These are phyloP conservation scores for Mesitornis unicolor DNA, from an alignment of 2,113 vertebrate species.

Conservation along the genomic window DNA sequence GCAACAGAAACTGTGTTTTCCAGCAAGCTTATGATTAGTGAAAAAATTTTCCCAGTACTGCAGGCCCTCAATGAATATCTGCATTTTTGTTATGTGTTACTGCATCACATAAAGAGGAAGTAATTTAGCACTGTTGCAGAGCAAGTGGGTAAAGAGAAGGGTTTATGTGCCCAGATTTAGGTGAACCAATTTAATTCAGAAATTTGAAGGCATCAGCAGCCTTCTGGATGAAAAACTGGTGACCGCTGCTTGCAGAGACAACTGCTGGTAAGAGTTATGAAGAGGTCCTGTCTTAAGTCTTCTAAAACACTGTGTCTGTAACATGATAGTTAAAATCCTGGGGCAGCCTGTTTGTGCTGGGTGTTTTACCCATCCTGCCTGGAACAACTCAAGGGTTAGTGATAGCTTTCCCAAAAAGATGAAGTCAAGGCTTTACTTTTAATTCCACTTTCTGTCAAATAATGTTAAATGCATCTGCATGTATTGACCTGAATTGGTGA, in stretches of 20 bases:
- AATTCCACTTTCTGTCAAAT: background rate
- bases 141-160: background rate
- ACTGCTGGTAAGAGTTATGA: background rate
- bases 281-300: background rate
- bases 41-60: background rate
- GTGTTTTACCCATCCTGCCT: background rate
- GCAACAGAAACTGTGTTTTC: background rate
- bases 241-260: background rate
- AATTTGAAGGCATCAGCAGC: background rate
- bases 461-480: background rate
- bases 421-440: background rate
- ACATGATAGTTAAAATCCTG: background rate
- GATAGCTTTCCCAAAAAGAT: background rate
- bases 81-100: background rate
- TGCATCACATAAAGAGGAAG: background rate
- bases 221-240: background rate
- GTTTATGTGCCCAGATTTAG: background rate
- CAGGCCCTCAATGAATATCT: background rate
- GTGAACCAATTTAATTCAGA: background rate
- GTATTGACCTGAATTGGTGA: background rate
- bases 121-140: background rate
- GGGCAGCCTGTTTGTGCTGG: background rate
- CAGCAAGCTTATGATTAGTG: background rate
- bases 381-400: background rate
- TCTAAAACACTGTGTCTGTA: background rate